Evolutionary conservation across 2,888 invertebrate species (phyloP).

Genomic region (Cryptocephalus primarius): DNA sequence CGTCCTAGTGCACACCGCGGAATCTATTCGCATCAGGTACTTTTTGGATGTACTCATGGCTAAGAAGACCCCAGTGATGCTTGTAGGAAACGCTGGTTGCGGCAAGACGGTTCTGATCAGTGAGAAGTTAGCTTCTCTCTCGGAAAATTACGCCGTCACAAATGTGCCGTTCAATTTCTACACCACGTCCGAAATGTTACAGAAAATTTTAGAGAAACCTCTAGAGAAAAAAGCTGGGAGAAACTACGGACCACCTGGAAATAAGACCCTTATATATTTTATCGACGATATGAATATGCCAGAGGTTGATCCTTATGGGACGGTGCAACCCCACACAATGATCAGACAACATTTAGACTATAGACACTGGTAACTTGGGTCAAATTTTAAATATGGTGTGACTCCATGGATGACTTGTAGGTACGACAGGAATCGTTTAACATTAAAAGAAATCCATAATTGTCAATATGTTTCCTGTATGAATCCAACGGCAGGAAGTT

Average conservation of each 20-base stretch:
- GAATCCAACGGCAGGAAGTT: conserved; percentile 97
- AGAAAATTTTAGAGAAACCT: conserved; percentile 87
- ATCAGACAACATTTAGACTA: conserved; percentile 94
- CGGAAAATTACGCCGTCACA: conserved; percentile 78
- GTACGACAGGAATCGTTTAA: conserved; percentile 76
- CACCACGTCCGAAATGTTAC: conserved; percentile 88
- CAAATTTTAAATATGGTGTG: no score
- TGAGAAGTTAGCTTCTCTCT: conserved; percentile 58
- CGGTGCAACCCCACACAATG: conserved; percentile 91
- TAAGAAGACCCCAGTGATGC: conserved; percentile 83
- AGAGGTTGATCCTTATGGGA: conserved; percentile 80
- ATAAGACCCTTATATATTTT: conserved; percentile 86
- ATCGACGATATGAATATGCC: conserved; percentile 99
- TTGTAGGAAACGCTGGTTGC: conserved; percentile 86
- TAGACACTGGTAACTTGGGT: conserved; percentile 61
- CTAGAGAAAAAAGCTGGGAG: conserved; percentile 91
- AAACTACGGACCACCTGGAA: conserved; percentile 93
- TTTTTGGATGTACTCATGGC: conserved; percentile 85
- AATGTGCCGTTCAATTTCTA: conserved; percentile 96
- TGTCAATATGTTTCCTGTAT: conserved; percentile 96
- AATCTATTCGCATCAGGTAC: conserved; percentile 81
- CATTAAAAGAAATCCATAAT: conserved; percentile 90
- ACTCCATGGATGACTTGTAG: conserved; percentile 1
- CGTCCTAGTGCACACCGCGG: conserved; percentile 83
- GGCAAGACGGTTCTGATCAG: conserved; percentile 84